Evolutionary conservation across 2,113 vertebrate species (phyloP).

Genomic region (Prinia subflava): DNA sequence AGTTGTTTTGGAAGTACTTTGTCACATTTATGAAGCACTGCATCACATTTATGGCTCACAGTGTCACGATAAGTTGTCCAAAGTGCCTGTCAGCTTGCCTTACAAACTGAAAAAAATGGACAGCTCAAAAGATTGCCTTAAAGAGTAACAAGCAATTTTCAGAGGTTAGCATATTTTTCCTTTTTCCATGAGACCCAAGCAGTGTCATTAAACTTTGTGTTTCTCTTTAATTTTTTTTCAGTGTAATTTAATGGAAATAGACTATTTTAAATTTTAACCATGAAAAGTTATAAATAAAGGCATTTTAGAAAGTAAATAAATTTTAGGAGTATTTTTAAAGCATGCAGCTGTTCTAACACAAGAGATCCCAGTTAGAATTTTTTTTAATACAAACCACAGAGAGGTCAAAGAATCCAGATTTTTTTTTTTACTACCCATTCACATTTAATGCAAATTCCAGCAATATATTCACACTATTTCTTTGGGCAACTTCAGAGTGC

Average conservation of each 20-base stretch:
- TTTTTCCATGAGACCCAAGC: neutral
- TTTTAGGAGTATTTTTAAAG: slow-evolving; percentile 19
- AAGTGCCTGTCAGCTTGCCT: slow-evolving; percentile 61
- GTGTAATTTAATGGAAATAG: neutral
- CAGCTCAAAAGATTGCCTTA: neutral
- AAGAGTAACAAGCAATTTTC: neutral
- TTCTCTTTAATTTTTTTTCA: neutral
- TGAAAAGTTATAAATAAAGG: slow-evolving; percentile 34
- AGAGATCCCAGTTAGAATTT: neutral
- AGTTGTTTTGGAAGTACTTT: slow-evolving; percentile 56
- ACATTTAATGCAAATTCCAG: slow-evolving; percentile 53
- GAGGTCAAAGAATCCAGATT: slow-evolving; percentile 10
- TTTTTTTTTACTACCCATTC: slow-evolving; percentile 31
- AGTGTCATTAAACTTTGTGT: neutral
- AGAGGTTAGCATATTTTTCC: neutral
- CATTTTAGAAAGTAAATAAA: neutral
- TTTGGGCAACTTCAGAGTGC: slow-evolving; percentile 31
- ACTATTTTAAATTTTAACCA: slow-evolving; percentile 9
- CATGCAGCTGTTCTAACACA: slow-evolving; percentile 41
- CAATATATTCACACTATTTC: slow-evolving; percentile 19
- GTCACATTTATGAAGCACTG: slow-evolving; percentile 65
- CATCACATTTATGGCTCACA: slow-evolving; percentile 55
- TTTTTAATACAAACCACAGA: slow-evolving; percentile 37
- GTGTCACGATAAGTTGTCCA: slow-evolving; percentile 60
- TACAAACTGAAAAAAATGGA: slow-evolving; percentile 28